phyloP scores from a whole-genome alignment of 2,888 invertebrate species.

The Dendrolimus houi region DNA sequence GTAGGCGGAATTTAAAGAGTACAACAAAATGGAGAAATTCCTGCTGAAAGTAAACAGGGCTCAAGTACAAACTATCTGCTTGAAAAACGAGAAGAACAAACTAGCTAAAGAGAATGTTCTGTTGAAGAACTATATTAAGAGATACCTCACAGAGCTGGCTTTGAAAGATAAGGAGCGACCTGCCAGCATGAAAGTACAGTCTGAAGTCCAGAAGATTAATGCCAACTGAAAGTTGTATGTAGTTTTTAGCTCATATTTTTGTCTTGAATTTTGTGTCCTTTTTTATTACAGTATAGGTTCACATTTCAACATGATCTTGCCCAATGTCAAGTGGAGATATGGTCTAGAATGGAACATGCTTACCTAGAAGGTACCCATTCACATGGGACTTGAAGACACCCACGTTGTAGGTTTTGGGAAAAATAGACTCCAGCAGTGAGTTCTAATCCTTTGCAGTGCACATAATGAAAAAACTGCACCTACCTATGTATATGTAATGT shows the following conservation, averaged over 20 bases:
- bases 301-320: no score
- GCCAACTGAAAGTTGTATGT: slow-evolving; percentile 32
- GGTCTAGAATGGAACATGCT: no score
- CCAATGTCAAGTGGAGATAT: no score
- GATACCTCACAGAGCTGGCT: slow-evolving; percentile 78
- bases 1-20: slow-evolving; percentile 67
- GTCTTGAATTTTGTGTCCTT: slow-evolving; percentile 3
- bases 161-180: slow-evolving; percentile 56
- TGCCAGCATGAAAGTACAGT: slow-evolving; percentile 37
- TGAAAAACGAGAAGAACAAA: slow-evolving; percentile 54
- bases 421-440: no score
- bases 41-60: slow-evolving; percentile 72
- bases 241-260: neutral
- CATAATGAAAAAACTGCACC: no score
- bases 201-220: slow-evolving; percentile 33
- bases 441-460: no score
- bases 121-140: slow-evolving; percentile 77
- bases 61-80: slow-evolving; percentile 55
- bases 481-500: no score
- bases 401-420: no score
- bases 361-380: no score
- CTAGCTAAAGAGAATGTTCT: slow-evolving; percentile 78
- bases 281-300: neutral
- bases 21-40: slow-evolving; percentile 81
- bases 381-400: no score